Evolutionary conservation across 2,888 invertebrate genomes (phyloP), one percentile per base, ranked within the genome.

Genomic region (Galerucella pusilla): DNA sequence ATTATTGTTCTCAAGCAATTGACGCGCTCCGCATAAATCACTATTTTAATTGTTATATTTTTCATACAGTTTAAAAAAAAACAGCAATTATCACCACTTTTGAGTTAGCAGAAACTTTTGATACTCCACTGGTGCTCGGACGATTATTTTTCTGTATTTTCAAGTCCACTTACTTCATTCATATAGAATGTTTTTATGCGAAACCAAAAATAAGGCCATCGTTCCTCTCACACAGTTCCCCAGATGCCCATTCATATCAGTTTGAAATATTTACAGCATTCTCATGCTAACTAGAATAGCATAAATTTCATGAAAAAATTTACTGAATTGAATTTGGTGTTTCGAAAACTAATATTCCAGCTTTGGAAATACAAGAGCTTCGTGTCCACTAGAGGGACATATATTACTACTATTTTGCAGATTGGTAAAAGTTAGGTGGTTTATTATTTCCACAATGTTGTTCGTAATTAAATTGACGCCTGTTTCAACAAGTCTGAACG

Each of bases 261-360:
- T 57, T 64, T 73, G 76, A 76, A 71, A 76, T 71, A 76, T 76
- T 73, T 73, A 76, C 76, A 71, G 71, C 71, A 54, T 67, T 73
- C 68, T 65, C 64, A 76, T 76, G 76, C 76, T 76, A 73, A 76
- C 73, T 70, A 73, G 72, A 71, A 76, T 42, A 63, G 54, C 60
- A 68, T 73, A 73, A 73, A 76, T 76, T 73, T 42, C 28, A 46
- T 45, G 54, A 70, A 75, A 67, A 73, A 71, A 59, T 66, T 57
- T 42, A 65, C 66, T 25, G 45, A 66, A 72, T 72, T 72, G 60
- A 72, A 66, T 72, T 72, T 66, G 66, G 25, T 49, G 66, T 72
- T 66, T 66, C 49, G 20, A 72, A 67, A 72, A 72, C 65, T 60
- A 72, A 64, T 66, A 72, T 57, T 45, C 46, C 59, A 49, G 20